phyloP scores from a whole-genome alignment of 2,797 vertebrate genomes.

The Furcifer pardalis region DNA sequence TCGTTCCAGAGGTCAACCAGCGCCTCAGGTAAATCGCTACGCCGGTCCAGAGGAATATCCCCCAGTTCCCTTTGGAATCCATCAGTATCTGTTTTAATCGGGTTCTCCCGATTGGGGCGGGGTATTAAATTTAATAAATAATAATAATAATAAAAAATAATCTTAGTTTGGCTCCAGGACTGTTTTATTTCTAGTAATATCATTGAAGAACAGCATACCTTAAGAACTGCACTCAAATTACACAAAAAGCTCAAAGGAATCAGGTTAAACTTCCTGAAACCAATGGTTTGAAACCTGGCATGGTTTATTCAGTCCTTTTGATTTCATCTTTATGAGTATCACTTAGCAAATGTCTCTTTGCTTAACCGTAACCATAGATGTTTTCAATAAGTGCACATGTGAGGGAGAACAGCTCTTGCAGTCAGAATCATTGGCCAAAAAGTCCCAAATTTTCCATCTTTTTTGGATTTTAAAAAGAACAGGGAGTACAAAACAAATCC shows the following conservation, averaged over 20 bases:
- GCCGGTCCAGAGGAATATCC: too few relatives aligned
- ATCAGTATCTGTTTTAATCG: too few relatives aligned
- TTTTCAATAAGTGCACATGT: background rate
- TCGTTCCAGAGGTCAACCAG: too few relatives aligned
- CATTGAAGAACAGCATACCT: background rate
- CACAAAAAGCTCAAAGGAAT: background rate
- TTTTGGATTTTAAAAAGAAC: constrained; percentile 39
- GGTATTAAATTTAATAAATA: too few relatives aligned
- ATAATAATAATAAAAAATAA: too few relatives aligned
- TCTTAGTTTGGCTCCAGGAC: too few relatives aligned
- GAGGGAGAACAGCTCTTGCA: constrained; percentile 36
- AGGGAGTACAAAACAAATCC: constrained; percentile 33
- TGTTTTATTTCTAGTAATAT: background rate
- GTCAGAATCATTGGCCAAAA: constrained; percentile 17
- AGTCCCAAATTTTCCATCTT: constrained; percentile 55
- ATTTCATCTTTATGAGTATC: constrained; percentile 32
- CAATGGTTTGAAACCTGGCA: constrained; percentile 26
- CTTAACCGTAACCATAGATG: constrained; percentile 37
- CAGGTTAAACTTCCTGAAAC: background rate
- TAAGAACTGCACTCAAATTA: background rate
- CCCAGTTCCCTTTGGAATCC: too few relatives aligned
- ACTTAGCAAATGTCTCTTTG: constrained; percentile 14
- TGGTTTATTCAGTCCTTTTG: constrained; percentile 11
- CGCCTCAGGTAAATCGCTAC: too few relatives aligned
- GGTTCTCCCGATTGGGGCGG: too few relatives aligned